Conservation (phyloP, 2,888 invertebrate species). For the Himalopsyche japonica region DNA sequence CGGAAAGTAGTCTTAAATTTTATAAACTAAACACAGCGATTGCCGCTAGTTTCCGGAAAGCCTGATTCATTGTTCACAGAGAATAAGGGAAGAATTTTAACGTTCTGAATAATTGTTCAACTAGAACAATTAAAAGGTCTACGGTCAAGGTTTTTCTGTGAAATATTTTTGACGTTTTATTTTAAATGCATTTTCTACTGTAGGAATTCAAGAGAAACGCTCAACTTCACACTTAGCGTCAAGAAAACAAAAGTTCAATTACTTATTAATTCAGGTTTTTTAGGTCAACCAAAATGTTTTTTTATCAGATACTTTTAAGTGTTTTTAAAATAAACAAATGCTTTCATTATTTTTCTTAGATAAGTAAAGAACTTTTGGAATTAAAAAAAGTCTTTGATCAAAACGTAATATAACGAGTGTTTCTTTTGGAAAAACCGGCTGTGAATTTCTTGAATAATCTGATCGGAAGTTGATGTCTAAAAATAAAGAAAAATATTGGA, state of each 20-base stretch:
- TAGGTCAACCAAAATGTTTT: not conserved
- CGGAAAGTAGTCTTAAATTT: constrained; percentile 37
- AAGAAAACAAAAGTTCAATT: not conserved
- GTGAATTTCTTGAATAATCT: no score
- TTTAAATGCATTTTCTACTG: not conserved
- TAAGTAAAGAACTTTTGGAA: no score
- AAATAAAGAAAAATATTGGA: no score
- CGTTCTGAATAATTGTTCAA: not conserved
- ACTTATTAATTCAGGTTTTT: not conserved
- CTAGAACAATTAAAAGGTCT: not conserved
- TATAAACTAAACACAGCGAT: constrained; percentile 39
- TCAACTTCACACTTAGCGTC: not conserved
- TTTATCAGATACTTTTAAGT: not conserved
- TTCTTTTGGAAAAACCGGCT: no score
- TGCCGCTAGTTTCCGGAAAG: constrained; percentile 31
- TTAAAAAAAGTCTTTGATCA: no score
- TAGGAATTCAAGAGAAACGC: not conserved
- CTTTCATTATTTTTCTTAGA: not conserved
- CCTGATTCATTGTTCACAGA: constrained; percentile 11
- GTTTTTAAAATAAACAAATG: not conserved
- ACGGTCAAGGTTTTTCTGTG: not conserved
- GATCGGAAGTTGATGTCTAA: no score
- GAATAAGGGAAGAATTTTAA: constrained; percentile 24
- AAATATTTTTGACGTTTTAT: not conserved
- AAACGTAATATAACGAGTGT: no score